phyloP scores from a whole-genome alignment of 2,888 invertebrate species.

The Andrena bicolor region DNA sequence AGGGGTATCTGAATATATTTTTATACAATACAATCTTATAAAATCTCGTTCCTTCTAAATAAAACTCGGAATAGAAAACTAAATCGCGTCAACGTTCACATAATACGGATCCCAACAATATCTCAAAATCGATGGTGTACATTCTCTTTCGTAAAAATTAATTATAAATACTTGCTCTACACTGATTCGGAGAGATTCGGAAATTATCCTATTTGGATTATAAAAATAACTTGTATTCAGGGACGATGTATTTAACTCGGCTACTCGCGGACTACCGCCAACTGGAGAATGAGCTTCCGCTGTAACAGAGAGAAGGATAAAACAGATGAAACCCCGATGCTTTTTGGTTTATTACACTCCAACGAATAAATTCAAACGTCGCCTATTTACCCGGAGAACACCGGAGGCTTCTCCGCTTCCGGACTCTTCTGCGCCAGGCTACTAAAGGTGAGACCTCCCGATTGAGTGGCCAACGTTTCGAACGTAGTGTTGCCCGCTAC shows the following conservation, averaged over 20 bases:
- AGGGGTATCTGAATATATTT: slow-evolving; percentile 88
- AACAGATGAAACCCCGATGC: background rate
- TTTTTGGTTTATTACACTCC: background rate
- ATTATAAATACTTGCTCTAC: slow-evolving; percentile 44
- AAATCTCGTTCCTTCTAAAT: slow-evolving; percentile 49
- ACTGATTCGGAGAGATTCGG: background rate
- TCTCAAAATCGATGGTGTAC: slow-evolving; percentile 17
- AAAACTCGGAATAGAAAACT: slow-evolving; percentile 29
- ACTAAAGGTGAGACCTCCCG: slow-evolving; percentile 79
- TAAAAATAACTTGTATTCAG: slow-evolving; percentile 25
- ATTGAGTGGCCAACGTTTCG: slow-evolving; percentile 80
- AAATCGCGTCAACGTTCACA: slow-evolving; percentile 33
- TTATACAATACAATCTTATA: slow-evolving; percentile 37
- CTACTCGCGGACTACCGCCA: slow-evolving; percentile 77
- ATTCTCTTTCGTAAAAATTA: slow-evolving; percentile 24
- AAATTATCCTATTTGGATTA: slow-evolving; percentile 4
- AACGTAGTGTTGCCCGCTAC: slow-evolving; percentile 78
- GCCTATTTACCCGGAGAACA: slow-evolving; percentile 78
- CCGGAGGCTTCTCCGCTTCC: slow-evolving; percentile 77
- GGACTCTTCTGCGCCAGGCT: slow-evolving; percentile 78
- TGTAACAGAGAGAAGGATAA: slow-evolving; percentile 64
- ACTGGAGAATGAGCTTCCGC: slow-evolving; percentile 82
- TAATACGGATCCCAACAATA: slow-evolving; percentile 21
- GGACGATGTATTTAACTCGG: background rate
- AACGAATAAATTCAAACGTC: background rate